Base-by-base conservation (phyloP, 2,113 vertebrate species). In the Psilopogon haemacephalus region DNA sequence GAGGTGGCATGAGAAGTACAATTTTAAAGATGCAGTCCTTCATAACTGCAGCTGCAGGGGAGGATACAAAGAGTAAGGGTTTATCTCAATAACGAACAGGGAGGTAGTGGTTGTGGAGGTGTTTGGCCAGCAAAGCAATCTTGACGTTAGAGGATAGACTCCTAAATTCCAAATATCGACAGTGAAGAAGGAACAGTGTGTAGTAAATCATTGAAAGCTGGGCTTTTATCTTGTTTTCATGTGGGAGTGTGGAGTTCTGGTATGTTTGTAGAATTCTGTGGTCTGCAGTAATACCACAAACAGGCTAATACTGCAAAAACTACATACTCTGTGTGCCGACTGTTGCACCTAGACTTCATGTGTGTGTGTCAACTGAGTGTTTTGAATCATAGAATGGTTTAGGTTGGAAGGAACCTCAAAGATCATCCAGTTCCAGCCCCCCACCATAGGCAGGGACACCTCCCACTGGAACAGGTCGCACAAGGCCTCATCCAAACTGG, bases 1-100 rank as follows among this genome's bases (percentile, higher is more conserved):
- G 19, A 17, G 11, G 44, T 28, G 10, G 9, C 4, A 0, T 37
- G 33, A 62, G 30, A 17, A 38, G 23, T 15, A 71, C 10, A 33
- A 20, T 20, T 54, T 8, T 67, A 87, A 38, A 32, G 21, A 20
- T 44, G 44, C 38, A 77, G 19, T 11, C 12, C 17, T 74, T 74
- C 58, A 15, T 48, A 78, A 30, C 28, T 67, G 7, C 19, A 63
- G 26, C n/a, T 30, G 14, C 46, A 46, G 16, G 35, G 16, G 81
- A 50, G 6, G 28, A 46, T 12, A 63, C 15, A 30, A 35, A n/a
- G 33, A 68, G 63, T 23, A n/a, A 26, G 17, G 5, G 30, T 67
- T 17, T 17, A 48, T 37, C 5, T 13, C 60, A 82, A 74, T 13
- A 48, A 48, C 19, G 37, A 0, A 0, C 0, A 0, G 15, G 21